Conservation (phyloP, 2,797 vertebrate genomes). For the Phalloptychus januarius region DNA sequence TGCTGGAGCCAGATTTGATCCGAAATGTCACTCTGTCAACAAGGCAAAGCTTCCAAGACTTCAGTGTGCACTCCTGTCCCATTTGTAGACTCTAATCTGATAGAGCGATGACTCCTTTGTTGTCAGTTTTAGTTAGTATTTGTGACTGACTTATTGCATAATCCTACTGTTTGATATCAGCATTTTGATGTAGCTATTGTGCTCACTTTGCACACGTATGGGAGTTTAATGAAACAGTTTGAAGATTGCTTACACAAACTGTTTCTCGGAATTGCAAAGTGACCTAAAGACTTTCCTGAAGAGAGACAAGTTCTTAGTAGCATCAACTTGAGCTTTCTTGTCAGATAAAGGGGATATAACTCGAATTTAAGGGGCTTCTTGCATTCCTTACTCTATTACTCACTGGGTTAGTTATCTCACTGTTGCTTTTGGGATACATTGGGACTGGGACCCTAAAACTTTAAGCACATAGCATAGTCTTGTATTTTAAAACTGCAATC, state of each 20-base stretch:
- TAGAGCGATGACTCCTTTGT: not conserved
- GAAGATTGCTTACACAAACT: not conserved
- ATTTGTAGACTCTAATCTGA: not conserved
- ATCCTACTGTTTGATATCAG: not conserved
- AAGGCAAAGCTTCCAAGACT: not conserved
- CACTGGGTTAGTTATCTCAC: too few relatives aligned
- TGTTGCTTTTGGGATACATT: not conserved
- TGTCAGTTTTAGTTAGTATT: not conserved
- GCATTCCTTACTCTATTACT: not conserved
- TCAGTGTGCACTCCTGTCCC: not conserved
- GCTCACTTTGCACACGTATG: not conserved
- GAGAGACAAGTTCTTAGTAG: not conserved
- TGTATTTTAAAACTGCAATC: not conserved
- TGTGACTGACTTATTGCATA: not conserved
- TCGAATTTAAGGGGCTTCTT: not conserved
- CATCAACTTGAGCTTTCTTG: not conserved
- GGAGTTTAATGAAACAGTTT: not conserved
- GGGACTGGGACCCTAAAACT: not conserved
- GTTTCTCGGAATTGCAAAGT: not conserved
- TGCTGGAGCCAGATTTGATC: slow-evolving; percentile 13
- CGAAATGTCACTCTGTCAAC: slow-evolving; percentile 4
- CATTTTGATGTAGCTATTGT: not conserved
- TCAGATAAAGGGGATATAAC: not conserved
- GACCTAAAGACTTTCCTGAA: not conserved
- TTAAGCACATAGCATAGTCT: not conserved